Evolutionary conservation across 2,797 vertebrate genomes (phyloP), one percentile per base, ranked within the genome.

Genomic region (Sorex maritimensis): DNA sequence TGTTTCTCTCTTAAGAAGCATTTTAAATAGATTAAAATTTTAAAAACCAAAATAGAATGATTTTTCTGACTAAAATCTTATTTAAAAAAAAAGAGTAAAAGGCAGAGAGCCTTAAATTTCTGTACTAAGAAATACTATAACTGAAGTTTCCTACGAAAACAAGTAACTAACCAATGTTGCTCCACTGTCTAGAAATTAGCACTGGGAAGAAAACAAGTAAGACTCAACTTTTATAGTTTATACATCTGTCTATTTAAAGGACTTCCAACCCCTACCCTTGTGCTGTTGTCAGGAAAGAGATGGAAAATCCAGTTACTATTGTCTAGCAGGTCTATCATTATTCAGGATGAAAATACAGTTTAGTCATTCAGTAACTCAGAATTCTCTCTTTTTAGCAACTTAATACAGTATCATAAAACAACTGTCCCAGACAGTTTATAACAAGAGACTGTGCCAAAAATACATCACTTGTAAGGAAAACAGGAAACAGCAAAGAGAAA

Each of bases 371-470:
- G 89, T 93, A 96, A 94, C 80, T 96, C 90, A 78, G 52, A 94
- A 90, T 90, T 94, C 92, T 97, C 93, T 91, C 92, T 90, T 95
- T 97, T 95, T 97, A 95, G 95, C 77, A 96, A 89, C 91, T 94
- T 94, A 95, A 94, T 90, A 91, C 91, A 85, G 69, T 88, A 94
- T 93, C 96, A 90, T 86, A 92, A 95, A 95, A 88, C 93, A 93
- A 94, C 82, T 86, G 81, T 41, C 91, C 91, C 88, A 96, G 94
- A 96, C 82, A 5, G 90, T 96, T 96, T 95, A 95, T 96, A 95
- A 94, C 90, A 93, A 94, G 91, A 92, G 65, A 86, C 44, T 63
- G 15, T 86, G 90, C 94, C 93, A 93, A 97, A 95, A 97, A 96
- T 96, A 96, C 61, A 86, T 86, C 88, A 88, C 52, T 85, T 90